Base-by-base conservation (phyloP, 2,797 vertebrate species). In the Pelochelys cantorii region DNA sequence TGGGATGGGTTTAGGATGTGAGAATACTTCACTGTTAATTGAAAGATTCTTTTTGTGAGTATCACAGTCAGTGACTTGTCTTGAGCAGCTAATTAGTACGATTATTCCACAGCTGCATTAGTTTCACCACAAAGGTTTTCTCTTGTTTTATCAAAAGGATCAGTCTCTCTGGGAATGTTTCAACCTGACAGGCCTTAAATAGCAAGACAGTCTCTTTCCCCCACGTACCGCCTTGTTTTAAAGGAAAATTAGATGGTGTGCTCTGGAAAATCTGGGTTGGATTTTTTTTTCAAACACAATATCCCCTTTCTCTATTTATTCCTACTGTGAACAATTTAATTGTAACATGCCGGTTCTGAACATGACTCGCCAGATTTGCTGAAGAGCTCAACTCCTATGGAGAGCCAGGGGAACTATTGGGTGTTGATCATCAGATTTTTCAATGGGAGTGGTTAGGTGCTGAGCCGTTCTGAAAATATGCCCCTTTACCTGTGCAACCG, bases 51-150 rank as follows among this genome's bases (percentile, higher is more conserved):
- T 96, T 96, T 93, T 95, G 83, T 90, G 57, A 92, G 96, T 97
- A 98, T 98, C 97, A 93, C 98, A 97, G 97, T 98, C 97, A 97
- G 82, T 98, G 97, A 97, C 98, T 98, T 97, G 97, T 98, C 98
- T 96, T 96, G 98, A 98, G 97, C 95, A 98, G 99, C 98, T 99
- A 99, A 99, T 99, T 99, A 99, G 99, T 99, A 98, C 98, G 99
- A 99, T 99, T 99, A 99, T 98, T 98, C 98, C 97, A 96, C 99
- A 98, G 99, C 98, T 99, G 99, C 98, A 97, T 99, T 98, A 98
- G 98, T 98, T 97, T 97, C 94, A 80, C 95, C 97, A 98, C 98
- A 98, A 99, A 99, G 98, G 96, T 98, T 98, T 98, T 97, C 97
- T 97, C 97, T 97, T 98, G 97, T 98, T 98, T 98, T 98, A 98